Evolutionary conservation across 2,888 invertebrate genomes (phyloP).

Genomic region (Lepidonotus clava): DNA sequence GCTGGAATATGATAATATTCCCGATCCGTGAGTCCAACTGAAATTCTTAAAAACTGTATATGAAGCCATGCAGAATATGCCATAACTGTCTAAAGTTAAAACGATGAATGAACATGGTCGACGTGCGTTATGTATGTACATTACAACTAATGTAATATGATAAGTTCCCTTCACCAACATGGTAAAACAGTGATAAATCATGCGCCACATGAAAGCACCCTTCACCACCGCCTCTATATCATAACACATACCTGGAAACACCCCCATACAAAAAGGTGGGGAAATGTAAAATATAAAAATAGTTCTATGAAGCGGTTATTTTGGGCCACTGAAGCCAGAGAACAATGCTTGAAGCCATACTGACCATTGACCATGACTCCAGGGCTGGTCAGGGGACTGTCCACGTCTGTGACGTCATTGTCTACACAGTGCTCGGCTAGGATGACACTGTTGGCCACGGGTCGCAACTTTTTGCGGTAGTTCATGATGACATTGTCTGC

Average conservation of each 20-base stretch:
- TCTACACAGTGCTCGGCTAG: not conserved
- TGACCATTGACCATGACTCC: constrained; percentile 4
- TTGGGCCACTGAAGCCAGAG: not conserved
- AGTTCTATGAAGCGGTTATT: not conserved
- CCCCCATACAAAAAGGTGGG: not conserved
- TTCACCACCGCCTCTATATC: not conserved
- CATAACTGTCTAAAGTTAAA: too few species aligned
- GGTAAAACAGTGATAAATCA: too few species aligned
- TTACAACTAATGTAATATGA: too few species aligned
- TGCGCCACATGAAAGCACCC: not conserved
- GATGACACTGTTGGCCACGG: constrained; percentile 27
- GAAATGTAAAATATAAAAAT: not conserved
- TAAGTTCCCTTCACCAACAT: too few species aligned
- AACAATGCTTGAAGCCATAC: not conserved
- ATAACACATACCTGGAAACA: not conserved
- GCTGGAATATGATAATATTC: too few species aligned
- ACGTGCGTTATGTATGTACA: too few species aligned
- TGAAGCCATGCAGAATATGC: too few species aligned
- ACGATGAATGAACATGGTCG: too few species aligned
- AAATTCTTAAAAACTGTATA: too few species aligned
- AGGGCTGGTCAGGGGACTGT: not conserved
- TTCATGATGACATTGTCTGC: not conserved
- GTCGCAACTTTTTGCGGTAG: not conserved
- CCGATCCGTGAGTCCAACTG: too few species aligned
- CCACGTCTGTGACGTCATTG: constrained; percentile 1